A percentile compares a stretch with the other conserved stretches of the same genome.
Conservation (phyloP, 2,113 vertebrate species). For the Myrmecobius fasciatus region DNA sequence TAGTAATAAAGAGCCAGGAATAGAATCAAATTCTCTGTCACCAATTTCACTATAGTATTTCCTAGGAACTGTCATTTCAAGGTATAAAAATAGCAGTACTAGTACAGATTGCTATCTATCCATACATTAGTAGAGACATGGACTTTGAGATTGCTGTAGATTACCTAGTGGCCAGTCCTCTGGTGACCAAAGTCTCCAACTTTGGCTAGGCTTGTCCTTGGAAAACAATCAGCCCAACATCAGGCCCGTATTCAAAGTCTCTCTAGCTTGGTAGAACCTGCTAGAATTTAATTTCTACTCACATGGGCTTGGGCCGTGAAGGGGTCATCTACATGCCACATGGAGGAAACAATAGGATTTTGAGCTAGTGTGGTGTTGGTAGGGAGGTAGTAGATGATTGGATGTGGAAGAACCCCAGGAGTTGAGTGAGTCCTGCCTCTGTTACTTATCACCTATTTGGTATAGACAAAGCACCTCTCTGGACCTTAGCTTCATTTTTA, state of each 20-base stretch:
- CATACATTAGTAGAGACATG: neutral
- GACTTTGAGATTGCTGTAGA: neutral
- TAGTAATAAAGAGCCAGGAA: conserved; percentile 9
- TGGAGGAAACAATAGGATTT: neutral
- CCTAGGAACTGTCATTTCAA: neutral
- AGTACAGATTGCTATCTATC: neutral
- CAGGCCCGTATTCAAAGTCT: neutral
- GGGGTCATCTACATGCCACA: neutral
- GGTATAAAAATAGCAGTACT: neutral
- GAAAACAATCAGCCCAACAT: neutral
- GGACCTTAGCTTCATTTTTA: neutral
- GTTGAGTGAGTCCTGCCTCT: neutral
- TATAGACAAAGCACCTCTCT: neutral
- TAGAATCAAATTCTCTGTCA: neutral
- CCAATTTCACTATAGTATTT: neutral
- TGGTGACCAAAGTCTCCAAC: neutral
- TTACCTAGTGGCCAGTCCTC: neutral
- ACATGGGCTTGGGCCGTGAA: neutral
- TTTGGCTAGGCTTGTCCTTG: neutral
- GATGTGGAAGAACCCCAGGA: neutral
- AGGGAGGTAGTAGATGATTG: neutral
- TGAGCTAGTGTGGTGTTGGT: neutral
- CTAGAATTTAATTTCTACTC: neutral
- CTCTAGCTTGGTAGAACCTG: neutral
- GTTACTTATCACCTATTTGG: neutral